These are phyloP conservation scores for Trididemnum nubilum DNA, from an alignment of 23 tunicate species.

Conservation along the genomic window DNA sequence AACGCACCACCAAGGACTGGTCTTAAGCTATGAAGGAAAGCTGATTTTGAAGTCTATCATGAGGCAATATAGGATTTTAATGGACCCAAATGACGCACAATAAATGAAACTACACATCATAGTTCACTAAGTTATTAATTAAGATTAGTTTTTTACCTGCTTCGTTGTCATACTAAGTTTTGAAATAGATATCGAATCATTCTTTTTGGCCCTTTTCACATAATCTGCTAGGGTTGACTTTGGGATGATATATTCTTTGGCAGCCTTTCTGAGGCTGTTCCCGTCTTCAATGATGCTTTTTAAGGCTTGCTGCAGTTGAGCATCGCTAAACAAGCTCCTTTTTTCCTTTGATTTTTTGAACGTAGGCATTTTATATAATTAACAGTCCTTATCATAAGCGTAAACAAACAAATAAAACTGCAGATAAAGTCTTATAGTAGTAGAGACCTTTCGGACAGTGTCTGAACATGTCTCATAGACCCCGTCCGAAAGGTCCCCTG, in stretches of 20 bases:
- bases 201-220: background rate
- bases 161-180: constrained; percentile 3
- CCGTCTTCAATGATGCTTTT: constrained; percentile 17
- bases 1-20: background rate
- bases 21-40: background rate
- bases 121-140: background rate
- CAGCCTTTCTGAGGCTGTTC: constrained; percentile 5
- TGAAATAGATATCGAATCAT: background rate
- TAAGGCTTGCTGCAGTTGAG: constrained; percentile 24
- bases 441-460: too few species aligned
- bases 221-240: constrained; percentile 20
- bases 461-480: background rate
- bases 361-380: constrained; percentile 1
- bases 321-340: constrained; percentile 8
- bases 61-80: background rate
- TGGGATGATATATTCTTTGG: background rate
- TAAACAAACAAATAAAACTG: background rate
- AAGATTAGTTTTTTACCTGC: constrained; percentile 7
- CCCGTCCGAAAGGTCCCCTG: constrained; percentile 20
- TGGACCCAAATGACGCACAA: background rate
- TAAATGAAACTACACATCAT: background rate
- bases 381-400: background rate
- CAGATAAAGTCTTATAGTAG: background rate
- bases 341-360: background rate
- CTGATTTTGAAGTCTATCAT: constrained; percentile 1